A percentile compares a stretch with the other conserved stretches of the same genome.
These are phyloP conservation scores for Mastigias papua DNA, from an alignment of 30 jellyfish, hydroid and myxozoan species.

Conservation along the genomic window DNA sequence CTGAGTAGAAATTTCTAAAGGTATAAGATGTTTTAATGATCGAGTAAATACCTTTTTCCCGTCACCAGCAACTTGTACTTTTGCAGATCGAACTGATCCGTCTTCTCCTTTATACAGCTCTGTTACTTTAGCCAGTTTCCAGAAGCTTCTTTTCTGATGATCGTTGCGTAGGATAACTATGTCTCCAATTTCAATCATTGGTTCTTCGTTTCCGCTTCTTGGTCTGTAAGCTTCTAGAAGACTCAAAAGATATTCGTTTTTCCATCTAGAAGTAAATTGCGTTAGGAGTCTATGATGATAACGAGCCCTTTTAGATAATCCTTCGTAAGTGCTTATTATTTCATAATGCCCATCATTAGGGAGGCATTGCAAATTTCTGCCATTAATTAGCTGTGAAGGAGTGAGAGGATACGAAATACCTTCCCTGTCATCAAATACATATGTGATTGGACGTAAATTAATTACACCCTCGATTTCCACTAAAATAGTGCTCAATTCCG, in stretches of 20 bases:
- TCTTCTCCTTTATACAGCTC: conserved; percentile 46
- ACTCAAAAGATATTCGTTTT: conserved; percentile 41
- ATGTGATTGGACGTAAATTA: no score
- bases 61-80: conserved; percentile 35
- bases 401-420: conserved; percentile 4
- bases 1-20: conserved; percentile 8
- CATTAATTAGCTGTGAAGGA: conserved; percentile 6
- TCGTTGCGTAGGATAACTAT: conserved; percentile 27
- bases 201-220: conserved; percentile 7
- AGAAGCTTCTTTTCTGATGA: conserved; percentile 33
- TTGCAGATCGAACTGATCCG: conserved; percentile 52
- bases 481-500: no score
- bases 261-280: conserved; percentile 33
- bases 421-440: no score
- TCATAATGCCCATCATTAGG: conserved; percentile 2
- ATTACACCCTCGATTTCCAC: no score
- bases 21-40: conserved; percentile 45
- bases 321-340: conserved; percentile 40
- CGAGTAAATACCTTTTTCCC: conserved; percentile 17
- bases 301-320: conserved; percentile 43
- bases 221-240: conserved; percentile 64
- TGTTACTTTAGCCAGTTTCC: conserved; percentile 57
- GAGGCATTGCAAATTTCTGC: background rate
- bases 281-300: conserved; percentile 28
- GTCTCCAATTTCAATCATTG: conserved; percentile 16